Conservation (phyloP, 2,113 vertebrate genomes). For the Brachyhypopomus occidentalis region DNA sequence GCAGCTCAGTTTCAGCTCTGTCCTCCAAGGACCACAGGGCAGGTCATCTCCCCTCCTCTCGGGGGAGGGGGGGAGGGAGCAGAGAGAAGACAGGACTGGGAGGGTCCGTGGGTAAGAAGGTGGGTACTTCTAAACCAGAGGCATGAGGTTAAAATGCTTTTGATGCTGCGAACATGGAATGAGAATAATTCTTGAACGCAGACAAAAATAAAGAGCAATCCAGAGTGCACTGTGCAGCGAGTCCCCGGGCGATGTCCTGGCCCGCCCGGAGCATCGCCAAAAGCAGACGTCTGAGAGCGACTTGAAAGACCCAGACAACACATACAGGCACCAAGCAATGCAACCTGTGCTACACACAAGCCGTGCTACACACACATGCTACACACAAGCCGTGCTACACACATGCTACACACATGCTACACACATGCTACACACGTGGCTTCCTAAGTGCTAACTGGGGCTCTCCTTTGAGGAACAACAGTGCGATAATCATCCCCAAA, state of each 20-base stretch:
- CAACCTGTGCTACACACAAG: background rate
- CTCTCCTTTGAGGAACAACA: constrained; percentile 77
- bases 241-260: background rate
- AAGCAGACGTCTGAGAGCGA: background rate
- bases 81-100: no score
- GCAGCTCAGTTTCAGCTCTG: background rate
- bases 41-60: constrained; percentile 41
- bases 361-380: background rate
- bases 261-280: no score
- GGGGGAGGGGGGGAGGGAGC: constrained; percentile 52
- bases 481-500: constrained; percentile 74
- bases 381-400: background rate
- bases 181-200: background rate
- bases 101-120: background rate
- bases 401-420: constrained; percentile 50
- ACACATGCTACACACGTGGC: constrained; percentile 58
- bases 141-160: background rate
- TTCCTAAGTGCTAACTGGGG: constrained; percentile 73
- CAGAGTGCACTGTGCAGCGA: background rate
- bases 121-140: background rate
- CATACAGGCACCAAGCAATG: background rate
- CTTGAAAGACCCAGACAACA: background rate
- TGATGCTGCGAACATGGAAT: background rate
- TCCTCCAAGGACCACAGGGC: background rate
- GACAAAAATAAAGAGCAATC: no score